Percentiles rank a stretch among this genome's conserved stretches.
These are phyloP conservation scores for Platalea minor DNA, from an alignment of 2,797 vertebrate species.

Conservation along the genomic window DNA sequence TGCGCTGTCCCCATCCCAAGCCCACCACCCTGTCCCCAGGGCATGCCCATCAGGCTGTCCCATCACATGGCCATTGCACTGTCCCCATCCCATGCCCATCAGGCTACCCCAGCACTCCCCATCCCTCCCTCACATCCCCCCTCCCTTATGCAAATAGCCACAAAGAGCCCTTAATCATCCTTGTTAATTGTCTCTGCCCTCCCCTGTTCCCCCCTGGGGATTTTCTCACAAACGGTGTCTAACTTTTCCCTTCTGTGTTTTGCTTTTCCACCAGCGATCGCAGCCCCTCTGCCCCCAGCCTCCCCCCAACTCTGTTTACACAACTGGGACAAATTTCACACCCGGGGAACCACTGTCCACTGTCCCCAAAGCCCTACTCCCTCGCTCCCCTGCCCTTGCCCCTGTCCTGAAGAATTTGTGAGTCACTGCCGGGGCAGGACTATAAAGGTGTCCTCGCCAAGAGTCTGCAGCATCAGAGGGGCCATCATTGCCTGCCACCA, in stretches of 20 bases:
- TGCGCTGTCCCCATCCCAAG: too few species aligned
- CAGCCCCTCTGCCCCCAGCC: conserved; percentile 61
- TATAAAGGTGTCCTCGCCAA: conserved; percentile 50
- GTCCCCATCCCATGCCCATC: neutral
- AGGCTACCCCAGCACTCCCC: neutral
- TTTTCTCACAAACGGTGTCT: conserved; percentile 81
- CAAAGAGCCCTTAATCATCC: conserved; percentile 55
- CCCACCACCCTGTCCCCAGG: neutral
- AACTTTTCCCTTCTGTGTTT: conserved; percentile 79
- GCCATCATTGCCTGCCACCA: neutral
- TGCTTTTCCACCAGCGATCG: conserved; percentile 73
- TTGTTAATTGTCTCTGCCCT: conserved; percentile 55
- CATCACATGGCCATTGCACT: neutral
- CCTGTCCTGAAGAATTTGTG: conserved; percentile 42
- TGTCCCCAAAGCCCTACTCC: neutral
- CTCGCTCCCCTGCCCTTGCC: neutral
- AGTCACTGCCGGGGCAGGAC: conserved; percentile 1
- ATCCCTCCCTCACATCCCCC: neutral
- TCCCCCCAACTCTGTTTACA: conserved; percentile 74
- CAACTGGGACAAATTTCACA: conserved; percentile 80
- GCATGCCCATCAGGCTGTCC: neutral
- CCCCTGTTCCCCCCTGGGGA: conserved; percentile 35
- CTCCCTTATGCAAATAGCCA: neutral
- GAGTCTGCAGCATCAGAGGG: neutral
- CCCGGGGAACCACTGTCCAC: neutral